Conservation (phyloP, 2,888 invertebrate species). For the Halictus quadricinctus region DNA sequence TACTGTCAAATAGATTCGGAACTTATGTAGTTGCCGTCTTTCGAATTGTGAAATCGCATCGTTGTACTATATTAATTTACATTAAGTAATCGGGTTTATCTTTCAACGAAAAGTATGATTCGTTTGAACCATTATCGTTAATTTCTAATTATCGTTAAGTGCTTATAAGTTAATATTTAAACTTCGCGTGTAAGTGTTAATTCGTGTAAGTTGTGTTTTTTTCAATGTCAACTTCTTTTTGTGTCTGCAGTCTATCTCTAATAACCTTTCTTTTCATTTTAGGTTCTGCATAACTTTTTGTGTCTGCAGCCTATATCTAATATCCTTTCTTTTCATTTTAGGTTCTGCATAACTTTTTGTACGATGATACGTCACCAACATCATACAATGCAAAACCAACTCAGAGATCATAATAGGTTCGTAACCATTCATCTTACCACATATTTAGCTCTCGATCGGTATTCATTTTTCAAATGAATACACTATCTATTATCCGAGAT, state of each 20-base stretch:
- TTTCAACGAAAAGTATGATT: neutral
- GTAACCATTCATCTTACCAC: conserved; percentile 23
- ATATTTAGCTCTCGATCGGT: neutral
- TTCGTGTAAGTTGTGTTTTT: neutral
- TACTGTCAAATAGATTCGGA: conserved; percentile 39
- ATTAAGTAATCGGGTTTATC: neutral
- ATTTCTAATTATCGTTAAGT: conserved; percentile 1
- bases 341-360: conserved; percentile 69
- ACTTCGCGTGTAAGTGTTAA: neutral
- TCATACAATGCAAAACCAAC: conserved; percentile 87
- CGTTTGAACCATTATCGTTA: neutral
- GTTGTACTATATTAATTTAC: conserved; percentile 14
- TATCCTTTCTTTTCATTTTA: conserved; percentile 35
- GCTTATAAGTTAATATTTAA: conserved; percentile 3
- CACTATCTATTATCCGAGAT: neutral
- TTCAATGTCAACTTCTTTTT: neutral
- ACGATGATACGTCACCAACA: conserved; percentile 85
- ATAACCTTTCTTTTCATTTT: conserved; percentile 19
- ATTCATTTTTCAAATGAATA: neutral
- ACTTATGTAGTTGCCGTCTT: conserved; percentile 30
- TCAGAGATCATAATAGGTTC: conserved; percentile 85
- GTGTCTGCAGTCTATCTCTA: neutral
- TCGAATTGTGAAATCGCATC: neutral
- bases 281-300: conserved; percentile 66
- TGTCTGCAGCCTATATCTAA: neutral